These are phyloP conservation scores for Halcyon smyrnensis DNA, from an alignment of 2,797 vertebrate genomes.

Conservation along the genomic window DNA sequence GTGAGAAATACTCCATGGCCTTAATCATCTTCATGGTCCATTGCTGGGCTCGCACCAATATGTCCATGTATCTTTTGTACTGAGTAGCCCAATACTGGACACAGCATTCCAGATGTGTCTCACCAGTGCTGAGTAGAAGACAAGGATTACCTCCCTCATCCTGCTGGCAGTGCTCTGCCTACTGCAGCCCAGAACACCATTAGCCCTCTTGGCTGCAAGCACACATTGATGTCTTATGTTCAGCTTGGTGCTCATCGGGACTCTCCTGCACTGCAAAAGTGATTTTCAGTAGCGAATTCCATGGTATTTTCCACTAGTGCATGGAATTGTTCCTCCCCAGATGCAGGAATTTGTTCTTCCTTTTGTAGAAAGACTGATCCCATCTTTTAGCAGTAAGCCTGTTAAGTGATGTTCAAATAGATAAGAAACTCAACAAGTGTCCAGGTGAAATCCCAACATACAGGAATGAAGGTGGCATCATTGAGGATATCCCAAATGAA, in stretches of 20 bases:
- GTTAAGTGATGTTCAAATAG: neutral
- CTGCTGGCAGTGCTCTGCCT: neutral
- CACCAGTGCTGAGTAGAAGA: neutral
- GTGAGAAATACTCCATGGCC: neutral
- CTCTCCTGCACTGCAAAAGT: neutral
- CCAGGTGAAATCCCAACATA: neutral
- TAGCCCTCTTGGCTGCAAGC: neutral
- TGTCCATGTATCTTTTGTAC: neutral
- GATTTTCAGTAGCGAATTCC: neutral
- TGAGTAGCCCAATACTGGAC: neutral
- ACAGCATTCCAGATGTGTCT: neutral
- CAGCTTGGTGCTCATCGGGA: neutral
- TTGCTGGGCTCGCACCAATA: accelerated
- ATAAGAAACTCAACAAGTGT: neutral
- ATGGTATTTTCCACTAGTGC: neutral
- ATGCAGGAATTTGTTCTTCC: neutral
- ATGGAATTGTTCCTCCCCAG: neutral
- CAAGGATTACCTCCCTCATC: neutral
- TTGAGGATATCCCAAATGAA: accelerated
- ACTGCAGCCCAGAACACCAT: neutral
- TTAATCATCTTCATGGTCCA: neutral
- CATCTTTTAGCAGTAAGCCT: neutral
- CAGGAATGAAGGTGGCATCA: neutral
- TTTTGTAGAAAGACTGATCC: neutral
- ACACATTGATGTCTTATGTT: accelerated